A percentile compares a stretch with the other conserved stretches of the same genome.
phyloP scores from a whole-genome alignment of 2,797 vertebrate species.

The Microtus californicus region DNA sequence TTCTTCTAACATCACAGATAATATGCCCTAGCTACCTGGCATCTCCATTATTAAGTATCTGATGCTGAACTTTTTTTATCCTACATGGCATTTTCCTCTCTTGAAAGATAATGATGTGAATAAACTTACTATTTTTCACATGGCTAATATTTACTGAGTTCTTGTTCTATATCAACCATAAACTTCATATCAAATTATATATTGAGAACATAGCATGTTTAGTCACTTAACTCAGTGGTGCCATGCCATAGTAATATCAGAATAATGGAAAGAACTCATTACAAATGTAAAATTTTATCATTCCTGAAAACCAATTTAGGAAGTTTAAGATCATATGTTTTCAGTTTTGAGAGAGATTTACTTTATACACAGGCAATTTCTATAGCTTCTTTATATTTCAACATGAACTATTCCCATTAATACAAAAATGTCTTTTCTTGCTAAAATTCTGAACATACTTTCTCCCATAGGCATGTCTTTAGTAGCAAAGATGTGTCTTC shows the following conservation, averaged over 20 bases:
- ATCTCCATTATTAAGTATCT: not conserved
- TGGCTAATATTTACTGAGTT: not conserved
- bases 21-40: not conserved
- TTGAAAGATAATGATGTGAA: conserved; percentile 9
- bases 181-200: not conserved
- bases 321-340: not conserved
- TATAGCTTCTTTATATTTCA: not conserved
- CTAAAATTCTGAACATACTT: not conserved
- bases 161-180: not conserved
- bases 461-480: not conserved
- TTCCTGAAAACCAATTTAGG: rapidly evolving
- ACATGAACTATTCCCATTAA: not conserved
- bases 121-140: not conserved
- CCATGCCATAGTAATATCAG: not conserved
- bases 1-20: not conserved
- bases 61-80: conserved; percentile 9
- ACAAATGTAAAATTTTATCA: not conserved
- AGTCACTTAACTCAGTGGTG: not conserved
- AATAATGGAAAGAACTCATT: not conserved
- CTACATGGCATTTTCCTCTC: not conserved
- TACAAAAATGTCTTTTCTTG: not conserved
- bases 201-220: not conserved
- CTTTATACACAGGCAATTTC: not conserved
- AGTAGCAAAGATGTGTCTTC: not conserved
- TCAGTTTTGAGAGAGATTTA: not conserved